Percentiles rank a stretch among this genome's conserved stretches.
phyloP scores from a whole-genome alignment of 2,888 invertebrate species.

The Hydriomena furcata region DNA sequence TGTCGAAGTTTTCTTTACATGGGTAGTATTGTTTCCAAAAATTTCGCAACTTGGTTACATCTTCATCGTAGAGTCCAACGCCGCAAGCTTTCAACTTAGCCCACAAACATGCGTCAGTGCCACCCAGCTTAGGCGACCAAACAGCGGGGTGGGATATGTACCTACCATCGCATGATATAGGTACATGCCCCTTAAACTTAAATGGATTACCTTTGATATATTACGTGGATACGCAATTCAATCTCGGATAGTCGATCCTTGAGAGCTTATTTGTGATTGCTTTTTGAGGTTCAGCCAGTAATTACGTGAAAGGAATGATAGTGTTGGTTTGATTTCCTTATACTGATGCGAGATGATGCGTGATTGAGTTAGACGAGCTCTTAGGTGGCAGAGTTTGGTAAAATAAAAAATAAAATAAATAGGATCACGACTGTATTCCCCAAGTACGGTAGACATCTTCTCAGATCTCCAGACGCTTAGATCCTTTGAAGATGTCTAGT shows the following conservation, averaged over 20 bases:
- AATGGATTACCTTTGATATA: slow-evolving; percentile 83
- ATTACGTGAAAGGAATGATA: slow-evolving; percentile 46
- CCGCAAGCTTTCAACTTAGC: slow-evolving; percentile 32
- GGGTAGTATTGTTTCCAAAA: neutral
- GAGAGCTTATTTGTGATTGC: slow-evolving; percentile 65
- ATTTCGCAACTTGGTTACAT: too few species aligned
- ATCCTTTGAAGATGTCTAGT: too few species aligned
- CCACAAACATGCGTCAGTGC: slow-evolving; percentile 68
- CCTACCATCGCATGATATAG: slow-evolving; percentile 78
- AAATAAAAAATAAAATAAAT: too few species aligned
- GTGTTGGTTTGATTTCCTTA: slow-evolving; percentile 5
- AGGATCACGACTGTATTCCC: too few species aligned
- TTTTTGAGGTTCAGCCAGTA: slow-evolving; percentile 62
- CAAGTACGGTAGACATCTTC: too few species aligned
- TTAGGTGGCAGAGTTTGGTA: too few species aligned
- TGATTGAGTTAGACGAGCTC: neutral
- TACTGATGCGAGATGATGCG: slow-evolving; percentile 7
- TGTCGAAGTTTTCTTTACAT: too few species aligned
- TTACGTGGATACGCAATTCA: slow-evolving; percentile 78
- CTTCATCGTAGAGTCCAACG: too few species aligned
- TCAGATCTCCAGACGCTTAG: too few species aligned
- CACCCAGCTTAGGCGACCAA: slow-evolving; percentile 80
- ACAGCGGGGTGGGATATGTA: slow-evolving; percentile 70
- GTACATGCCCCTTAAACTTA: slow-evolving; percentile 81
- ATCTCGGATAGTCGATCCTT: slow-evolving; percentile 74